Base-by-base conservation (phyloP, 1,140 invertebrate species). In the Holotrichia oblita region DNA sequence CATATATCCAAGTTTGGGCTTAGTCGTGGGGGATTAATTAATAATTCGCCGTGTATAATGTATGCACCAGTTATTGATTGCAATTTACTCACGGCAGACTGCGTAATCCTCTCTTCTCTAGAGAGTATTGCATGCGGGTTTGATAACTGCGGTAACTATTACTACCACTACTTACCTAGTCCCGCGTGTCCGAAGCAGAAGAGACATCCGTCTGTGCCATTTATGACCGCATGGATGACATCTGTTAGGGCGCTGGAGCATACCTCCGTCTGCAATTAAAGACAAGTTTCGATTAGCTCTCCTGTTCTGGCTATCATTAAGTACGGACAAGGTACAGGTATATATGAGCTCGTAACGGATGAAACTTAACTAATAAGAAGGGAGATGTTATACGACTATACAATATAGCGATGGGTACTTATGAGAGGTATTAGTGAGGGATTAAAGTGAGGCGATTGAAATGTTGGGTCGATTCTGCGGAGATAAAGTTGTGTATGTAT, bases 141-240 rank as follows among this genome's bases (percentile, higher is more conserved):
- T 20, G 17, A 12, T 64, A 64, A 22, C 4, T 20, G 61, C 9
- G 10, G 61, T 4, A 27, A 22, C 12, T 12, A 48, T 10, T n/a
- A 41, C 4, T 4, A 41, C 40, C 12, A 48, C 3, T 3, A 48
- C 91, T 94, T 89, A 96, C 97, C 96, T 78, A 96, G 90, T 87
- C 93, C 94, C 69, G 96, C 94, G 86, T 98, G 96, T 85, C 97
- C 96, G 85, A 96, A 97, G 84, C 94, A 95, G 86, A 97, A 97
- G 77, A 98, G 91, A 87, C 96, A 98, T 59, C 96, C 96, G 87
- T 98, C 97, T 20, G 94, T 95, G 14, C 97, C 97, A 84, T 96
- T 96, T 83, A 98, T 94, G 78, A 98, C 96, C 40, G 96, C 95
- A 84, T 97, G 95, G 81, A 98, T 95, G 78, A 98, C 95, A 85